These are phyloP conservation scores for Zonitis immaculata DNA, from an alignment of 2,888 invertebrate species.

Conservation along the genomic window DNA sequence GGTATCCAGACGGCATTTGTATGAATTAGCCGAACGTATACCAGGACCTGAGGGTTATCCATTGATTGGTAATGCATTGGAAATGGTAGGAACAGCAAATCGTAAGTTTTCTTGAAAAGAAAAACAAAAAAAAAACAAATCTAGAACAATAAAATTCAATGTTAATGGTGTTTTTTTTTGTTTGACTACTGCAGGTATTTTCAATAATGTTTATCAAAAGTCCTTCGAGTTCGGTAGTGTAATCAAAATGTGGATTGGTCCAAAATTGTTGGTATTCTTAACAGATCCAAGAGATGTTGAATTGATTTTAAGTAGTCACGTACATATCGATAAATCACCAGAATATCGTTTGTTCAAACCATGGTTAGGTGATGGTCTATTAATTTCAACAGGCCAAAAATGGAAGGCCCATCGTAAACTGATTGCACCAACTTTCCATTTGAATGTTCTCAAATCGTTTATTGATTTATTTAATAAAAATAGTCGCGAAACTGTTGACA, in stretches of 20 bases:
- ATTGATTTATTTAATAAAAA: conserved; percentile 81
- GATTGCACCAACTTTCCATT: conserved; percentile 83
- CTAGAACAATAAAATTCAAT: neutral
- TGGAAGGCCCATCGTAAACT: conserved; percentile 82
- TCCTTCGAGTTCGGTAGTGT: conserved; percentile 57
- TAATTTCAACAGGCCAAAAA: conserved; percentile 79
- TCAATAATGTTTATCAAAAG: conserved; percentile 56
- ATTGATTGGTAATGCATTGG: conserved; percentile 68
- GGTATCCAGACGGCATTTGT: conserved; percentile 65
- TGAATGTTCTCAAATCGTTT: conserved; percentile 82
- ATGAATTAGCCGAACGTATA: conserved; percentile 66
- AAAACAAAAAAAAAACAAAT: too few species aligned
- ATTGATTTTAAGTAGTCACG: conserved; percentile 71
- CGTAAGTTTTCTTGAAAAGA: conserved; percentile 58
- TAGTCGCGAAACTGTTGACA: conserved; percentile 68
- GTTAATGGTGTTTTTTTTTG: neutral
- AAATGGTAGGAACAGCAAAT: conserved; percentile 67
- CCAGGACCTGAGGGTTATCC: conserved; percentile 71
- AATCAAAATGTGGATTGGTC: conserved; percentile 71
- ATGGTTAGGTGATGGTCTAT: conserved; percentile 77
- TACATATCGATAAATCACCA: conserved; percentile 73
- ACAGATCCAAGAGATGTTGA: conserved; percentile 75
- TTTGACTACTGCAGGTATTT: conserved; percentile 65
- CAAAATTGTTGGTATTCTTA: conserved; percentile 68
- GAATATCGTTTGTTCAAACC: conserved; percentile 79